Evolutionary conservation across 2,113 vertebrate species (phyloP).

Genomic region (Vidua chalybeata): DNA sequence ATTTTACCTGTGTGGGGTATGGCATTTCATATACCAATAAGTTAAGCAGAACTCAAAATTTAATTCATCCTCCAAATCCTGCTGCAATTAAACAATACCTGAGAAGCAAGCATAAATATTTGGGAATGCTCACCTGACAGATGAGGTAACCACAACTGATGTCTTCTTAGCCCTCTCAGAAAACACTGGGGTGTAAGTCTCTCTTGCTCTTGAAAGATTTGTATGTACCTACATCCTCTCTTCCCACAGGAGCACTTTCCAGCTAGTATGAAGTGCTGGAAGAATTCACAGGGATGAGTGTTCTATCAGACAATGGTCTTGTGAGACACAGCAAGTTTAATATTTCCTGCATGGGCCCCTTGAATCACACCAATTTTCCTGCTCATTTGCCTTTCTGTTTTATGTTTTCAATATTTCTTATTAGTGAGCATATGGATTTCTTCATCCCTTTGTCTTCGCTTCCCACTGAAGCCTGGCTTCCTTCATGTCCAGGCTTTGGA

Average conservation of each 20-base stretch:
- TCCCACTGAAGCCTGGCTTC: not conserved
- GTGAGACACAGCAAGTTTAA: not conserved
- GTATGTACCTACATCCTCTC: not conserved
- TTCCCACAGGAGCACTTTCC: not conserved
- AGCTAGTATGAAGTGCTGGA: not conserved
- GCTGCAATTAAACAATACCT: not conserved
- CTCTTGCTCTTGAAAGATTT: not conserved
- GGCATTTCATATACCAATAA: not conserved
- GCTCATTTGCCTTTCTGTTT: fast-evolving
- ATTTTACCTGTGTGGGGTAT: not conserved
- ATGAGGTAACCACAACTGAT: not conserved
- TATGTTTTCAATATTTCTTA: not conserved
- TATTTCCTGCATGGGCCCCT: not conserved
- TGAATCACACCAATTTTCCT: not conserved
- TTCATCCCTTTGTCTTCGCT: not conserved
- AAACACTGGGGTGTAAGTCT: not conserved
- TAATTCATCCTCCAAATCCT: not conserved
- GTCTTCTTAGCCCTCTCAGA: not conserved
- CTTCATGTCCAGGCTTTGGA: not conserved
- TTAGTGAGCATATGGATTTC: not conserved
- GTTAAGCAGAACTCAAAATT: not conserved
- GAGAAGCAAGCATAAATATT: not conserved
- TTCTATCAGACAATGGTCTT: not conserved
- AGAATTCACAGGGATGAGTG: fast-evolving
- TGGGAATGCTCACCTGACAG: not conserved